Percentiles rank a stretch among this genome's conserved stretches.
Evolutionary conservation across 2,113 vertebrate species (phyloP).

Genomic region (Triplophysa tibetana): DNA sequence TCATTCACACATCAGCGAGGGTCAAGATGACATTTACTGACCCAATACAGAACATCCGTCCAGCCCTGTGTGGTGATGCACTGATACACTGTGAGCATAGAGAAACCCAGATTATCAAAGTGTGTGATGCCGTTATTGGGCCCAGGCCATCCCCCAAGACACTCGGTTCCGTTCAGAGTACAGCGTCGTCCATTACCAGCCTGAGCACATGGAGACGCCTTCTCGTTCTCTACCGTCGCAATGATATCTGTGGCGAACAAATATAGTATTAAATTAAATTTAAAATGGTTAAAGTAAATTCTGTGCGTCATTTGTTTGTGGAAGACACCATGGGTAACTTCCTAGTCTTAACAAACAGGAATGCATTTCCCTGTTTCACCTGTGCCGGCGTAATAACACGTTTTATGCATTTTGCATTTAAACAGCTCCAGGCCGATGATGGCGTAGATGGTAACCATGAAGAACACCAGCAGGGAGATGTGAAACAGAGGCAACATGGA

Average conservation of each 20-base stretch:
- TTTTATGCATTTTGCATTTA: slow-evolving; percentile 95
- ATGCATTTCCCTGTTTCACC: slow-evolving; percentile 60
- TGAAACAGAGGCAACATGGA: slow-evolving; percentile 90
- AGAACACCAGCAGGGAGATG: slow-evolving; percentile 88
- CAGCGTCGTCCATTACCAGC: slow-evolving; percentile 84
- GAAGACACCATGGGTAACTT: too few relatives aligned
- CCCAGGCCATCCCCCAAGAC: slow-evolving; percentile 81
- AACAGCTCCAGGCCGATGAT: slow-evolving; percentile 91
- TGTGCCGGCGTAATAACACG: slow-evolving; percentile 85
- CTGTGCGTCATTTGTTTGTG: too few relatives aligned
- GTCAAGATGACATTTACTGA: slow-evolving; percentile 47
- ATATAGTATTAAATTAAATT: too few relatives aligned
- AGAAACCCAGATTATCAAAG: slow-evolving; percentile 91
- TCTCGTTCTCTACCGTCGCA: slow-evolving; percentile 78
- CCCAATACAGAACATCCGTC: slow-evolving; percentile 93
- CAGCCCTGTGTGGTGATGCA: slow-evolving; percentile 94
- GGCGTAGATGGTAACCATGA: slow-evolving; percentile 94
- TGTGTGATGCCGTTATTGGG: slow-evolving; percentile 92
- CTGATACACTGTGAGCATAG: slow-evolving; percentile 93
- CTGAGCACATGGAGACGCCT: slow-evolving; percentile 83
- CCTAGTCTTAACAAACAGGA: background rate
- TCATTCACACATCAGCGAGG: background rate
- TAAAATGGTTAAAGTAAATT: too few relatives aligned
- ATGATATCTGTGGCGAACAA: slow-evolving; percentile 75
- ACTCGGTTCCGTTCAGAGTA: slow-evolving; percentile 82